Conservation (phyloP, 92 coral and sea anemone species). For the Scolanthus callimorphus region DNA sequence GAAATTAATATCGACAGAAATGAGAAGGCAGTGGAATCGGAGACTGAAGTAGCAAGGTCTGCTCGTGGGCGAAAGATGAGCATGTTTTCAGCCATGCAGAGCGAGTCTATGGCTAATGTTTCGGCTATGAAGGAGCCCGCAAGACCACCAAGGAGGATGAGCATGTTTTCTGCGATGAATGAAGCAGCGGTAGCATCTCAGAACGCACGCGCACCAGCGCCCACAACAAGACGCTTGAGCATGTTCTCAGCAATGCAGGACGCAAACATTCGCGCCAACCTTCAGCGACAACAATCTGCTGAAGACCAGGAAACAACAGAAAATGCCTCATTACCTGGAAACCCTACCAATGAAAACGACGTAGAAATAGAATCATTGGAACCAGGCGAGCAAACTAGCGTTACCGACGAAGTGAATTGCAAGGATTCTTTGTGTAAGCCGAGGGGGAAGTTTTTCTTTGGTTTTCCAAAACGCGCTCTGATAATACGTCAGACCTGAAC, state of each 20-base stretch:
- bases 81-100: slow-evolving; percentile 42
- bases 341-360: too few species aligned
- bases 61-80: slow-evolving; percentile 31
- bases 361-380: too few species aligned
- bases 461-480: too few species aligned
- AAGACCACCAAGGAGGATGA: not conserved
- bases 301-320: too few species aligned
- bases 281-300: too few species aligned
- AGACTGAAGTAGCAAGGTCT: not conserved
- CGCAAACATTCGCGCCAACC: too few species aligned
- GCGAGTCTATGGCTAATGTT: not conserved
- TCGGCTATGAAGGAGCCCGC: not conserved
- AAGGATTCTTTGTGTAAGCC: too few species aligned
- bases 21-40: not conserved
- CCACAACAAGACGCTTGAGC: not conserved
- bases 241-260: not conserved
- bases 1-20: not conserved
- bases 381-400: too few species aligned
- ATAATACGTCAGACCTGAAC: too few species aligned
- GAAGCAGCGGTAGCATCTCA: not conserved
- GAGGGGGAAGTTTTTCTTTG: too few species aligned
- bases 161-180: not conserved
- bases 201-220: not conserved
- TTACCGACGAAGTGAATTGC: too few species aligned
- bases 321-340: too few species aligned